Conservation (phyloP, 2,113 vertebrate genomes). For the Procavia capensis region DNA sequence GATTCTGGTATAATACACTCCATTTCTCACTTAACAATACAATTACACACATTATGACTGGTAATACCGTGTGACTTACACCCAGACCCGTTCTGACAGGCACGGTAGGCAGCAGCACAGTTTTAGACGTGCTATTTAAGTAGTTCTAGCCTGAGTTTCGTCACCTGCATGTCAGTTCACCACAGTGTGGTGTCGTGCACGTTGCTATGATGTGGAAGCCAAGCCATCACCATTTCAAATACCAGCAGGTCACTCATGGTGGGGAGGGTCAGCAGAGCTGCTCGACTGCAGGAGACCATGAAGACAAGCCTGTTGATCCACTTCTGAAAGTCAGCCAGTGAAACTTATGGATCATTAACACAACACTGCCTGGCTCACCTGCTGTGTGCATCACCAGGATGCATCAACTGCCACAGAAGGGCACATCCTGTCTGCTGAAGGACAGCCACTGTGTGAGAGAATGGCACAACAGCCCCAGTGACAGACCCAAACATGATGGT, state of each 20-base stretch:
- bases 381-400: background rate
- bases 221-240: background rate
- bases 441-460: background rate
- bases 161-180: background rate
- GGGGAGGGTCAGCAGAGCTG: background rate
- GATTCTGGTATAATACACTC: background rate
- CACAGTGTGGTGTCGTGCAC: background rate
- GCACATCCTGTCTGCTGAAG: background rate
- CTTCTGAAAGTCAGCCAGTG: background rate
- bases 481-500: background rate
- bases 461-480: background rate
- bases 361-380: background rate
- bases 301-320: background rate
- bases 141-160: background rate
- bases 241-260: background rate
- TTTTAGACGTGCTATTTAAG: conserved; percentile 49
- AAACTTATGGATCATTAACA: background rate
- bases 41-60: conserved; percentile 24
- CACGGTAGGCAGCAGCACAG: background rate
- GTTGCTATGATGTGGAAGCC: background rate
- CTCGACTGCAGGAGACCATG: background rate
- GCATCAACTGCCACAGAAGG: background rate
- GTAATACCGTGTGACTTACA: background rate
- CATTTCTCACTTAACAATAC: background rate
- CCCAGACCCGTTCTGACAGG: background rate